Base-by-base conservation (phyloP, 2,888 invertebrate species). In the Trachelus tabidus region DNA sequence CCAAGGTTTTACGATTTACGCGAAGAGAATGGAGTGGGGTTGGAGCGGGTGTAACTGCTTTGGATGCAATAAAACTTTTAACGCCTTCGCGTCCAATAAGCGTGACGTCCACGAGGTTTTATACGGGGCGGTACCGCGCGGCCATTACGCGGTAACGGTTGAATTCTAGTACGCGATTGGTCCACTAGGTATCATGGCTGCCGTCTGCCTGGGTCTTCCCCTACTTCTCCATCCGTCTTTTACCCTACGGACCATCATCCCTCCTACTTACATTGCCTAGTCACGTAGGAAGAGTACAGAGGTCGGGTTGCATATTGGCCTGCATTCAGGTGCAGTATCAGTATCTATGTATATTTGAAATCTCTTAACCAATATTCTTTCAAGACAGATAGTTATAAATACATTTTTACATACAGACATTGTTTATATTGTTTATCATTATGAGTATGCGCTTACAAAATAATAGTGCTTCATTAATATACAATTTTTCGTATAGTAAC, bases 91-190 rank as follows among this genome's bases (percentile, higher is more conserved):
- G 83, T 87, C 91, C 91, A 91, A 91, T 91, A 86, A 88, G 88
- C 88, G 86, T 85, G 79, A 86, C 84, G 88, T 87, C 86, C 85
- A 81, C 83, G 83, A 79, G 83, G 84, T 87, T 87, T 87, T 86
- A 86, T 85, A 85, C 82, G 84, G 90, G 91, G 91, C 90, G 90
- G 87, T 79, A 86, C 87, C 86, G 82, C 84, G 90, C 91, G 86
- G 91, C 91, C 91, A 91, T 91, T 89, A 91, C 87, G 85, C 85
- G 85, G 85, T 86, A 88, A 90, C 89, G 82, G 86, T 81, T 73
- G 76, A 81, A 84, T 69, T 80, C 77, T 40, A 68, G 75, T 34
- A 79, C 71, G 80, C 85, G 83, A 91, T 91, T 91, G 90, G 91
- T 79, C 79, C 79, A 68, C 23, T 76, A 75, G 37, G 82, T 87